Evolutionary conservation across 2,888 invertebrate species (phyloP).

Genomic region (Biston stratarius): DNA sequence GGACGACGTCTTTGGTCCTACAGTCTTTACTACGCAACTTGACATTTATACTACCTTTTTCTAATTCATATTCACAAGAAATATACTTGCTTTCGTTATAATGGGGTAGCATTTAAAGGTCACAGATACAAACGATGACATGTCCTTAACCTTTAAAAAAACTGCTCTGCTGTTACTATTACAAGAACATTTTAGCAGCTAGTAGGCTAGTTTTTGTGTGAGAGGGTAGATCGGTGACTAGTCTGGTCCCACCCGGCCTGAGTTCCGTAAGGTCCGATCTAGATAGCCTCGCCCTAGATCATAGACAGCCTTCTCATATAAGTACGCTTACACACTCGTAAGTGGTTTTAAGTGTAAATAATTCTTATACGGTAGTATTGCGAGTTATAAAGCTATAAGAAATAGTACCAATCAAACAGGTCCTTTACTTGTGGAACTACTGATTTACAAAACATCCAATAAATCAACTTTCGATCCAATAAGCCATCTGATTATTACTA

Average conservation of each 20-base stretch:
- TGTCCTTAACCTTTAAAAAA: too few relatives aligned
- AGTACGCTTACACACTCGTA: background rate
- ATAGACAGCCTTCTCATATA: slow-evolving; percentile 29
- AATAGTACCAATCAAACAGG: background rate
- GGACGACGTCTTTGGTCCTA: too few relatives aligned
- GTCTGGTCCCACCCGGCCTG: slow-evolving; percentile 30
- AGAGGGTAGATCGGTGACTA: slow-evolving; percentile 12
- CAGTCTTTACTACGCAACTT: too few relatives aligned
- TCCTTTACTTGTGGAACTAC: background rate
- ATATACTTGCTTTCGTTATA: too few relatives aligned
- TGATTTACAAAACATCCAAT: too few relatives aligned
- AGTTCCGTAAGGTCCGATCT: slow-evolving; percentile 41
- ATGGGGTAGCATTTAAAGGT: too few relatives aligned
- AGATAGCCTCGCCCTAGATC: slow-evolving; percentile 45
- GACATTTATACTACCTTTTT: too few relatives aligned
- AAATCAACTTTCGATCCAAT: too few relatives aligned
- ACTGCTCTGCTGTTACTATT: too few relatives aligned
- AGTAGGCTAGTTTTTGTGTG: slow-evolving; percentile 1
- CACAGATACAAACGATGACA: too few relatives aligned
- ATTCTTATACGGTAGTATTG: slow-evolving; percentile 19
- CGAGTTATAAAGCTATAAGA: slow-evolving; percentile 1
- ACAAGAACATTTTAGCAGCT: background rate
- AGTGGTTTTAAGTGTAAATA: slow-evolving; percentile 12
- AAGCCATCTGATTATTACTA: too few relatives aligned
- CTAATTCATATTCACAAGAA: too few relatives aligned